Evolutionary conservation across 2,888 invertebrate genomes (phyloP).

Genomic region (Volucella inanis): DNA sequence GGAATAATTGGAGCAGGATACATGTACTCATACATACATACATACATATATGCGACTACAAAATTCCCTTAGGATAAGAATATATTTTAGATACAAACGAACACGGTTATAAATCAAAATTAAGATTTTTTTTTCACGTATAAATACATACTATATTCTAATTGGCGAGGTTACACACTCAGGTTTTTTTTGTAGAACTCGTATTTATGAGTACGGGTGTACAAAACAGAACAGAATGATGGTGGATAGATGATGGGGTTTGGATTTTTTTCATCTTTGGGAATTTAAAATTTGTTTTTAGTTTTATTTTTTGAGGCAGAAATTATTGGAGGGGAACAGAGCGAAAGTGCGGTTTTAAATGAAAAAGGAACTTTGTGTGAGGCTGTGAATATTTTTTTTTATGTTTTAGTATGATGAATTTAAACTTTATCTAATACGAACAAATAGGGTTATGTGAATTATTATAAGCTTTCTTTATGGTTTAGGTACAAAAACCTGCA

Average conservation of each 20-base stretch:
- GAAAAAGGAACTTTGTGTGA: too few species aligned
- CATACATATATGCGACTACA: neutral
- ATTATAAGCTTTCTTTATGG: too few species aligned
- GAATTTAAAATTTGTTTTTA: too few species aligned
- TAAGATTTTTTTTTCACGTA: constrained; percentile 20
- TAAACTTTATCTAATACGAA: too few species aligned
- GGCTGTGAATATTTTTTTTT: too few species aligned
- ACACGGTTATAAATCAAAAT: constrained; percentile 48
- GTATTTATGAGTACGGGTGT: too few species aligned
- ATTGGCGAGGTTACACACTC: constrained; percentile 49
- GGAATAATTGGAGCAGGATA: constrained; percentile 46
- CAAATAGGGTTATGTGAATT: too few species aligned
- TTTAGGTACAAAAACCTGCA: too few species aligned
- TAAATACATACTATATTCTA: constrained; percentile 37
- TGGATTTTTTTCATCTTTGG: too few species aligned
- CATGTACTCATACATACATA: neutral
- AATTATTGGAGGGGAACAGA: constrained; percentile 8
- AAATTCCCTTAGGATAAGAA: constrained; percentile 32
- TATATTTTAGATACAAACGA: constrained; percentile 11
- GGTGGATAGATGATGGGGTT: neutral
- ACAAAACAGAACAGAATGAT: neutral
- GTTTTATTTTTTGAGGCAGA: neutral
- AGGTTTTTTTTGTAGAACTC: neutral
- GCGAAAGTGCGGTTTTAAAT: neutral
- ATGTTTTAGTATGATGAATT: too few species aligned